A percentile compares a stretch with the other conserved stretches of the same genome.
These are phyloP conservation scores for Decapterus maruadsi DNA, from an alignment of 2,797 vertebrate species.

Conservation along the genomic window DNA sequence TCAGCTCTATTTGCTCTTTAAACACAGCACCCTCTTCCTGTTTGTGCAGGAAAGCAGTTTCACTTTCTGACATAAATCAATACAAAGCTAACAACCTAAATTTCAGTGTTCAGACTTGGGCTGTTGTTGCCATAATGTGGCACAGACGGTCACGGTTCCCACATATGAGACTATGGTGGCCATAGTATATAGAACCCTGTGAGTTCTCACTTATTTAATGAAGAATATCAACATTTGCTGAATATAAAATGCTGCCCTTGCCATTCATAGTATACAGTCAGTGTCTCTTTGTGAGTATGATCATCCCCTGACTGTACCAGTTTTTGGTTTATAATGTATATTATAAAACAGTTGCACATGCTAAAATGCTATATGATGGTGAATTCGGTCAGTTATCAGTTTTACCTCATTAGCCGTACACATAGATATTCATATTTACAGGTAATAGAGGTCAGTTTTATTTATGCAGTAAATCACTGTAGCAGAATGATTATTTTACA, in stretches of 20 bases:
- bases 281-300: not conserved
- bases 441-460: too few relatives aligned
- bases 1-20: not conserved
- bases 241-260: not conserved
- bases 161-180: too few relatives aligned
- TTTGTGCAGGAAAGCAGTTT: constrained; percentile 6
- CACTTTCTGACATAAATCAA: not conserved
- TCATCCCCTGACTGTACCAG: not conserved
- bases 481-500: not conserved
- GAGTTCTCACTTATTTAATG: not conserved
- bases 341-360: not conserved
- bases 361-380: not conserved
- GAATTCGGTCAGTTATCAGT: not conserved
- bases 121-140: too few relatives aligned
- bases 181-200: too few relatives aligned
- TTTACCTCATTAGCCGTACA: not conserved
- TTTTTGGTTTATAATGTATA: not conserved
- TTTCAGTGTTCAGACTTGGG: not conserved
- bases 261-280: not conserved
- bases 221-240: not conserved
- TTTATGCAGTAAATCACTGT: not conserved
- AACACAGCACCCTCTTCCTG: not conserved
- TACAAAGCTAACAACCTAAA: not conserved
- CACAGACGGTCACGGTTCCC: too few relatives aligned
- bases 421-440: too few relatives aligned